phyloP scores from a whole-genome alignment of 2,888 invertebrate genomes.

The Erynnis tages region DNA sequence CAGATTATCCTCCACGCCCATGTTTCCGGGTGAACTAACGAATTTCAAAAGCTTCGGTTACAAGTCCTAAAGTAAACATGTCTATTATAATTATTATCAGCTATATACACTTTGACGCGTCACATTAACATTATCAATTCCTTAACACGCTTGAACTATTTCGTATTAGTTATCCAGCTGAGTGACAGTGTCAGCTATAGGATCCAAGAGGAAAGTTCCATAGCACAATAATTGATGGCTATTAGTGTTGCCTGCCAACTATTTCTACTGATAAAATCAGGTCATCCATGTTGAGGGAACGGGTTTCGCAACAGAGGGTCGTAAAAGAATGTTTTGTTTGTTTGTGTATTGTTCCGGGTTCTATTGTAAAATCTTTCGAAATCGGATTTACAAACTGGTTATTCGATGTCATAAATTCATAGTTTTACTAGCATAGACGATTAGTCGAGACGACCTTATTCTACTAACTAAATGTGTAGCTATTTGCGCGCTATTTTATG shows the following conservation, averaged over 20 bases:
- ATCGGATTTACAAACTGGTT: no score
- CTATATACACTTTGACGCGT: neutral
- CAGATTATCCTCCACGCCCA: no score
- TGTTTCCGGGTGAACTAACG: no score
- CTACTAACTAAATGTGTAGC: no score
- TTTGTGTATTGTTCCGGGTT: constrained; percentile 32
- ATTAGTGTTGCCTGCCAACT: constrained; percentile 19
- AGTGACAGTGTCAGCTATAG: constrained; percentile 1
- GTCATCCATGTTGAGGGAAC: constrained; percentile 30
- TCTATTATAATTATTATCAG: neutral
- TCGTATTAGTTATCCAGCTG: neutral
- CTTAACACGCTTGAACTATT: constrained; percentile 3
- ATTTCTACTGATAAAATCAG: constrained; percentile 33
- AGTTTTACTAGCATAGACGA: no score
- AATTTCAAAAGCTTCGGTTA: no score
- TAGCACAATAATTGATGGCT: constrained; percentile 18
- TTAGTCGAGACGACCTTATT: no score
- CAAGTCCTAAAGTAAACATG: no score
- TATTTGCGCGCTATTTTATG: no score
- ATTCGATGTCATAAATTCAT: no score
- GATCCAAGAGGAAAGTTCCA: constrained; percentile 27
- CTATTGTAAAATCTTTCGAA: constrained; percentile 22
- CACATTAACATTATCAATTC: constrained; percentile 11
- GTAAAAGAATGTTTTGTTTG: constrained; percentile 13
- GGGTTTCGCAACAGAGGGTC: constrained; percentile 24